These are phyloP conservation scores for Tipula helvola DNA, from an alignment of 2,888 invertebrate species.

Conservation along the genomic window DNA sequence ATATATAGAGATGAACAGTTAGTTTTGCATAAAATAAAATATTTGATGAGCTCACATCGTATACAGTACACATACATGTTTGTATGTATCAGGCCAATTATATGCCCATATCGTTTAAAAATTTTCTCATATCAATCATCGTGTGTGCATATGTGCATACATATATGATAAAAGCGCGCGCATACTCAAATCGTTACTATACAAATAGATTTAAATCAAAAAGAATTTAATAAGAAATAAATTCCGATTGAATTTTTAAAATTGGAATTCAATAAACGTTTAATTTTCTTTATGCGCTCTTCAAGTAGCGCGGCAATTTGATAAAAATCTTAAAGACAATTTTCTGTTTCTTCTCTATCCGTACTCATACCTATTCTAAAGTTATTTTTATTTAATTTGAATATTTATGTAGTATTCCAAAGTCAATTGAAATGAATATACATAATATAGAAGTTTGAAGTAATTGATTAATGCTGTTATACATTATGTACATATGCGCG, in stretches of 20 bases:
- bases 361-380: background rate
- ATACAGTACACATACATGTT: background rate
- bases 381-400: background rate
- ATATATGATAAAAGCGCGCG: background rate
- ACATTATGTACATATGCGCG: background rate
- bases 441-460: background rate
- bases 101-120: background rate
- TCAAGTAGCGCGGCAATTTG: background rate
- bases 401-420: background rate
- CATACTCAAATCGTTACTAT: background rate
- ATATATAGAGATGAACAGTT: background rate
- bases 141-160: background rate
- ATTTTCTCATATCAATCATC: background rate
- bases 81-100: background rate
- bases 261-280: conserved; percentile 6
- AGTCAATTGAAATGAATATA: background rate
- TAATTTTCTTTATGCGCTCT: background rate
- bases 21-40: background rate
- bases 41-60: background rate
- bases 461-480: background rate
- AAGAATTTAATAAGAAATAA: background rate
- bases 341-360: background rate
- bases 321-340: background rate
- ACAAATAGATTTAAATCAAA: background rate
- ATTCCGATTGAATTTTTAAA: conserved; percentile 8